Evolutionary conservation across 2,888 invertebrate species (phyloP).

Genomic region (Lycaena phlaeas): DNA sequence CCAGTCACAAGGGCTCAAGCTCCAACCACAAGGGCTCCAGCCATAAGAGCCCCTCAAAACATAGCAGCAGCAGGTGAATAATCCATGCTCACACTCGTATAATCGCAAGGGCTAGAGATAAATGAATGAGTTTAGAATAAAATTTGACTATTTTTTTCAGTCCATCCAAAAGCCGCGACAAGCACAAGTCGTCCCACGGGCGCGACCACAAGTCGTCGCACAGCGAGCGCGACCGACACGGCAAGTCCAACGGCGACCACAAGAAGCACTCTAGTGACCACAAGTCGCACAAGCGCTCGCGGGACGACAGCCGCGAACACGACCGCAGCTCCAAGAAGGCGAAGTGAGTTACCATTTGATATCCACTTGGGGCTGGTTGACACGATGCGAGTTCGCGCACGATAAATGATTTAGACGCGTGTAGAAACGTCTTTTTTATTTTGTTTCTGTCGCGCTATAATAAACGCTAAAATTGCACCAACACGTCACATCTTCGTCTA

Average conservation of each 20-base stretch:
- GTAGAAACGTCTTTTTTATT: too few species aligned
- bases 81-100: not conserved
- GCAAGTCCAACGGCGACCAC: slow-evolving; percentile 48
- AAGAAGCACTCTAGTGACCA: slow-evolving; percentile 42
- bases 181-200: slow-evolving; percentile 37
- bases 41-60: slow-evolving; percentile 74
- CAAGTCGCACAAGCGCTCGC: slow-evolving; percentile 78
- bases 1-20: slow-evolving; percentile 36
- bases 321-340: slow-evolving; percentile 79
- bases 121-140: too few species aligned
- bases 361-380: too few species aligned
- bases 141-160: slow-evolving; percentile 29
- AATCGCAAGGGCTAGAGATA: too few species aligned
- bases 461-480: too few species aligned
- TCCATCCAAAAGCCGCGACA: slow-evolving; percentile 48
- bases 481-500: too few species aligned
- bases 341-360: slow-evolving; percentile 67
- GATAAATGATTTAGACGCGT: too few species aligned
- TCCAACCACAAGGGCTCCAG: slow-evolving; percentile 28
- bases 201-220: slow-evolving; percentile 56
- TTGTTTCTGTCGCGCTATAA: too few species aligned
- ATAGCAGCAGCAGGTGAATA: slow-evolving; percentile 79
- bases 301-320: slow-evolving; percentile 82
- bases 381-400: too few species aligned
- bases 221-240: slow-evolving; percentile 25